Evolutionary conservation across 2,888 invertebrate genomes (phyloP).

Genomic region (Cephus pulcher): DNA sequence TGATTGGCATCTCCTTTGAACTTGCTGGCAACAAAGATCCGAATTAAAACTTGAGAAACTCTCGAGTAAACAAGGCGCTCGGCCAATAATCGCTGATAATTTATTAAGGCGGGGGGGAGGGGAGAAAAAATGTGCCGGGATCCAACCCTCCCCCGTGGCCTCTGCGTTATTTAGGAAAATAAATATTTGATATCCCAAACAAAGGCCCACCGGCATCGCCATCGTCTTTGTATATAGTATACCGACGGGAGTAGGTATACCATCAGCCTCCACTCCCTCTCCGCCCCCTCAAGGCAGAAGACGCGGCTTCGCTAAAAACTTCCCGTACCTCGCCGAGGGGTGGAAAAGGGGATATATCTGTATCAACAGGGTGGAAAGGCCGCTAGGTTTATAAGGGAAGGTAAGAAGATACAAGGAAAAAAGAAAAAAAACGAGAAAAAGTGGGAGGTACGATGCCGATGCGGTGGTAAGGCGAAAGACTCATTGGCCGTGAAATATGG

Average conservation of each 20-base stretch:
- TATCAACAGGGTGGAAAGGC: background rate
- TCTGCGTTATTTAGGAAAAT: slow-evolving; percentile 48
- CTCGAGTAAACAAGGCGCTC: slow-evolving; percentile 33
- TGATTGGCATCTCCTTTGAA: slow-evolving; percentile 15
- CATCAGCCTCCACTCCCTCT: background rate
- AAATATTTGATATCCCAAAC: slow-evolving; percentile 56
- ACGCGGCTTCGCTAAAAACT: background rate
- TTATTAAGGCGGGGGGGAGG: slow-evolving; percentile 40
- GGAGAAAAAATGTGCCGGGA: slow-evolving; percentile 22
- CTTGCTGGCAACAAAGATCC: slow-evolving; percentile 3
- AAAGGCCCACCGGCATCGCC: slow-evolving; percentile 34
- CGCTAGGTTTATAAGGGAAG: background rate
- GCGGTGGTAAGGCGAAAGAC: slow-evolving; percentile 38
- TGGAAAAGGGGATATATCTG: background rate
- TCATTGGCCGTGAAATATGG: slow-evolving; percentile 64
- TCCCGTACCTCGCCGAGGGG: background rate
- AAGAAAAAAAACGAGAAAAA: slow-evolving; percentile 38
- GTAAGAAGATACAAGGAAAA: slow-evolving; percentile 12
- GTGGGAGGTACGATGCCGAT: slow-evolving; percentile 33
- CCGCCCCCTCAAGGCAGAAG: background rate
- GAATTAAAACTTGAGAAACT: slow-evolving; percentile 18
- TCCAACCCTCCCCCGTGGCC: slow-evolving; percentile 17
- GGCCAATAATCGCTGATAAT: slow-evolving; percentile 53
- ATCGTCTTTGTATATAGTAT: background rate
- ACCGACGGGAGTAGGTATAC: background rate